These are phyloP conservation scores for Antechinus stuartii DNA, from an alignment of 2,113 vertebrate species.

Conservation along the genomic window DNA sequence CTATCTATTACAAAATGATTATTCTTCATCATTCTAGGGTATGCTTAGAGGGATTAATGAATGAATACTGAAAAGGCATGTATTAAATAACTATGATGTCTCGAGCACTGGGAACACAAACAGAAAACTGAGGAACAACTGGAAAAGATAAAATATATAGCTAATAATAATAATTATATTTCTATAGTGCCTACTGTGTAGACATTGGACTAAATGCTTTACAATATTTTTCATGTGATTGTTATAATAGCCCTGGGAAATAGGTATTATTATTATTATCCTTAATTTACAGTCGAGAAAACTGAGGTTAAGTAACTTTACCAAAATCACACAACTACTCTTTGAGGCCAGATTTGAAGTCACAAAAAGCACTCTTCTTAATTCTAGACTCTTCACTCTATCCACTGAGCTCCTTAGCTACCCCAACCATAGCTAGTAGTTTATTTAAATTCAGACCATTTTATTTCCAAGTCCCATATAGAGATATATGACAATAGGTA, in stretches of 20 bases:
- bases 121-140: neutral
- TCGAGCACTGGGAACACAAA: neutral
- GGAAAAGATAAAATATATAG: neutral
- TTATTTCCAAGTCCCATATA: neutral
- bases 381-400: neutral
- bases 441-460: neutral
- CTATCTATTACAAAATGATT: neutral
- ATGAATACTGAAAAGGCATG: neutral
- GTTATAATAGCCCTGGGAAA: neutral
- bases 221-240: neutral
- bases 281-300: slow-evolving; percentile 18
- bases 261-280: neutral
- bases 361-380: neutral
- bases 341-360: neutral
- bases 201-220: neutral
- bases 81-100: neutral
- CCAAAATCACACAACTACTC: neutral
- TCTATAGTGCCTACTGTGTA: neutral
- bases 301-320: neutral
- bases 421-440: neutral
- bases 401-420: neutral
- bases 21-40: neutral
- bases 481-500: neutral
- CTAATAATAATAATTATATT: neutral
- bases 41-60: neutral